phyloP scores from a whole-genome alignment of 2,888 invertebrate genomes.

The Cryptus viduatorius region DNA sequence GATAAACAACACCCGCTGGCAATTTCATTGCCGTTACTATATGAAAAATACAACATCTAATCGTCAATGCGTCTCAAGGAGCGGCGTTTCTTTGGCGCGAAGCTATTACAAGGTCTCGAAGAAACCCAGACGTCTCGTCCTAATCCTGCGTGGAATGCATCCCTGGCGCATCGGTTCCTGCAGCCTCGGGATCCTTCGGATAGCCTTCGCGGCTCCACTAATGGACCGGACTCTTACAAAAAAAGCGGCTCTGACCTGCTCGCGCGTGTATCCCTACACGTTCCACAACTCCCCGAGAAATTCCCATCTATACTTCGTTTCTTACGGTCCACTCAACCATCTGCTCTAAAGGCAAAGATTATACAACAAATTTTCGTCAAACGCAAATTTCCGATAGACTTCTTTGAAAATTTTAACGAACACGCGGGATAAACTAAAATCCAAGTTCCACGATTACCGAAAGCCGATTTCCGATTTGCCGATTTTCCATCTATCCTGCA shows the following conservation, averaged over 20 bases:
- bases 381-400: neutral
- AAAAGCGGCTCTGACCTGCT: slow-evolving; percentile 49
- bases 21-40: neutral
- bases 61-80: neutral
- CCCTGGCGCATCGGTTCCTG: slow-evolving; percentile 22
- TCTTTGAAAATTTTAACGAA: neutral
- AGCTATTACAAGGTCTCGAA: neutral
- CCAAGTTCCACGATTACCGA: no score
- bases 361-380: neutral
- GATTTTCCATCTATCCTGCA: no score
- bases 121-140: slow-evolving; percentile 15
- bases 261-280: neutral
- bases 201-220: slow-evolving; percentile 61
- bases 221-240: slow-evolving; percentile 48
- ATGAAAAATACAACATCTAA: neutral
- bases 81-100: neutral
- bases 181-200: slow-evolving; percentile 27
- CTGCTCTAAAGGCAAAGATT: neutral
- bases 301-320: slow-evolving; percentile 15
- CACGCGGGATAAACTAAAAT: neutral
- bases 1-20: neutral
- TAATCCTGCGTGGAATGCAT: slow-evolving; percentile 57
- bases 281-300: slow-evolving; percentile 6
- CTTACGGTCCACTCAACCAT: slow-evolving; percentile 26
- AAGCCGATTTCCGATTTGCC: no score